Percentiles rank a stretch among this genome's conserved stretches.
These are phyloP conservation scores for Odontesthes bonariensis DNA, from an alignment of 2,113 vertebrate species.

Conservation along the genomic window DNA sequence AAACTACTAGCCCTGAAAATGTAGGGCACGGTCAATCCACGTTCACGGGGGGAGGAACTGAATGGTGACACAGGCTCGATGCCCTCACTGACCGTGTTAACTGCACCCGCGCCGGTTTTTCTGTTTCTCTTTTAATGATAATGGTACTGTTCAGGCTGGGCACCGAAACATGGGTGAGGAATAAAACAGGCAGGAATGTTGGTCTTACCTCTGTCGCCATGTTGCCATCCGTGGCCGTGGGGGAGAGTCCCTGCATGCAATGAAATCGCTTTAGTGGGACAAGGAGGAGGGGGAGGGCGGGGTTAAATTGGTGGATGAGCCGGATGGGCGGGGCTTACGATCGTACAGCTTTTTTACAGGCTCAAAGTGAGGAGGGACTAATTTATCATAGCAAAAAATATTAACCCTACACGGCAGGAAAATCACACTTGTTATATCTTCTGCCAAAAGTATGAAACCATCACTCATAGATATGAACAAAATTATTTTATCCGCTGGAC, in stretches of 20 bases:
- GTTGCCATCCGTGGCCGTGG: slow-evolving; percentile 78
- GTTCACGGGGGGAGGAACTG: neutral
- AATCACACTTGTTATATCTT: no score
- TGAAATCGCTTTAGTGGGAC: slow-evolving; percentile 73
- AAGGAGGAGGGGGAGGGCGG: slow-evolving; percentile 22
- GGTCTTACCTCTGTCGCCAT: slow-evolving; percentile 87
- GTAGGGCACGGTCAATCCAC: slow-evolving; percentile 37
- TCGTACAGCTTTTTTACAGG: neutral
- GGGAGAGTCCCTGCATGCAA: slow-evolving; percentile 68
- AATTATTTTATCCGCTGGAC: no score
- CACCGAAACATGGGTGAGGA: accelerated
- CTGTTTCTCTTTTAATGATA: no score
- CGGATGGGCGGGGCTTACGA: slow-evolving; percentile 10
- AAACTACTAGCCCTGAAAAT: slow-evolving; percentile 18
- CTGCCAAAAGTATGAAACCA: no score
- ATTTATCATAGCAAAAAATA: no score
- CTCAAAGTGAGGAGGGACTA: neutral
- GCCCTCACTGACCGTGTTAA: slow-evolving; percentile 11
- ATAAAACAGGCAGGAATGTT: neutral
- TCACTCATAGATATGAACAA: no score
- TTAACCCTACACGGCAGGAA: no score
- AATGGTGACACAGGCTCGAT: slow-evolving; percentile 13
- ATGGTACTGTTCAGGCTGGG: accelerated
- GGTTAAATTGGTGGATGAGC: neutral
- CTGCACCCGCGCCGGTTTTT: slow-evolving; percentile 5